Evolutionary conservation across 2,888 invertebrate species (phyloP).

Genomic region (Drosophila atripex): DNA sequence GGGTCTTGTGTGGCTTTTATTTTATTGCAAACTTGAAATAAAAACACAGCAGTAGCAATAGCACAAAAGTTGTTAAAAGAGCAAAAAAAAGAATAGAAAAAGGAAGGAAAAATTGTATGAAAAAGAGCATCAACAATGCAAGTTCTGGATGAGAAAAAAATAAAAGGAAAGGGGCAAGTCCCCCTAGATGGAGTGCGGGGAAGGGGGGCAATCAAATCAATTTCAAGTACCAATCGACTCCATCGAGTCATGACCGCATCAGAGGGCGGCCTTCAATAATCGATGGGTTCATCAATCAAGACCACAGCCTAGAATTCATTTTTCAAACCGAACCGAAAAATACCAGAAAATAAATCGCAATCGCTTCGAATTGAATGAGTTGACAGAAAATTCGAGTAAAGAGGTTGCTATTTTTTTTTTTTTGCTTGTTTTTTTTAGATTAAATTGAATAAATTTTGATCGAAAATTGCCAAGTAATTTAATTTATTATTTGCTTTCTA

Average conservation of each 20-base stretch:
- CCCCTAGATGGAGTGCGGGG: not conserved
- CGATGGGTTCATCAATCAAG: not conserved
- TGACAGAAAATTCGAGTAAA: conserved; percentile 18
- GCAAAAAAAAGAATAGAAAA: conserved; percentile 15
- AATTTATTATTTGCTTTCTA: too few relatives aligned
- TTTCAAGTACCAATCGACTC: conserved; percentile 21
- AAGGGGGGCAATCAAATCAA: conserved; percentile 37
- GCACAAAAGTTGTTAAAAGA: conserved; percentile 1
- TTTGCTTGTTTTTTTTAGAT: not conserved
- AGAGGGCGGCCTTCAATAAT: conserved; percentile 12
- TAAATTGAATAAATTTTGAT: conserved; percentile 29
- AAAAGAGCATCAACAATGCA: conserved; percentile 41
- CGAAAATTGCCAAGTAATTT: conserved; percentile 8
- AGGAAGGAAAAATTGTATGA: conserved; percentile 29
- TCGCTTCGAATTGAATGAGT: conserved; percentile 18
- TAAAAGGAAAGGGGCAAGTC: not conserved
- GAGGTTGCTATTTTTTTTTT: not conserved
- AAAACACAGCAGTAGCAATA: conserved; percentile 43
- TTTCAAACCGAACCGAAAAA: conserved; percentile 5
- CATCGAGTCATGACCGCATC: conserved; percentile 38
- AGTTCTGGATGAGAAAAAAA: not conserved
- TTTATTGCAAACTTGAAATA: conserved; percentile 72
- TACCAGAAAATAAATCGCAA: not conserved
- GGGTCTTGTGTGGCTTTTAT: conserved; percentile 69
- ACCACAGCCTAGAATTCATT: conserved; percentile 25